Evolutionary conservation across 2,888 invertebrate genomes (phyloP).

Genomic region (Noctua pronuba): DNA sequence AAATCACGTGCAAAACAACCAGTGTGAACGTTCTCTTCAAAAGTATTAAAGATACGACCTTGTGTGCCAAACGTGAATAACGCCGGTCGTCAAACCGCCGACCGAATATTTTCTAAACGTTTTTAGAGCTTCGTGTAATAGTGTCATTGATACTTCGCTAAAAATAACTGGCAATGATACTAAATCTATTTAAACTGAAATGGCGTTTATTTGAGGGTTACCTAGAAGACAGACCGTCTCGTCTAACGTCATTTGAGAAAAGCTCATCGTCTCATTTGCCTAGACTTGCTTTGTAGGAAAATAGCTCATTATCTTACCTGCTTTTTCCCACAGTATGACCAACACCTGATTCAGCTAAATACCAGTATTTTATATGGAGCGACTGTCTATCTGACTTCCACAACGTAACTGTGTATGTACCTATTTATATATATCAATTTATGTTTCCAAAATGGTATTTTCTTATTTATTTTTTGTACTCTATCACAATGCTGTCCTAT

Average conservation of each 20-base stretch:
- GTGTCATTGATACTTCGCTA: conserved; percentile 54
- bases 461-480: too few relatives aligned
- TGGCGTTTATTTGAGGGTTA: background rate
- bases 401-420: background rate
- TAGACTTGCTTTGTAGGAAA: background rate
- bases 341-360: background rate
- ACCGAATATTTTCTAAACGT: conserved; percentile 62
- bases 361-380: background rate
- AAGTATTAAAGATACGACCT: conserved; percentile 67
- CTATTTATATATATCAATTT: too few relatives aligned
- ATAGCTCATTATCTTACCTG: background rate
- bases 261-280: too few relatives aligned
- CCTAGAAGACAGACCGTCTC: conserved; percentile 15
- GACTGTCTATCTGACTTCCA: background rate
- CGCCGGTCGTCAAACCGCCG: conserved; percentile 66
- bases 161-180: conserved; percentile 53
- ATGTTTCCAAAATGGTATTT: too few relatives aligned
- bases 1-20: conserved; percentile 33
- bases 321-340: background rate
- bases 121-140: conserved; percentile 50
- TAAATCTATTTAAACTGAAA: conserved; percentile 27
- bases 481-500: too few relatives aligned
- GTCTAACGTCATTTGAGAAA: background rate
- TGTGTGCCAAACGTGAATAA: conserved; percentile 70
- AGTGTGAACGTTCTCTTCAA: conserved; percentile 55